Evolutionary conservation across 1,140 invertebrate genomes (phyloP).

Genomic region (Homarus americanus): DNA sequence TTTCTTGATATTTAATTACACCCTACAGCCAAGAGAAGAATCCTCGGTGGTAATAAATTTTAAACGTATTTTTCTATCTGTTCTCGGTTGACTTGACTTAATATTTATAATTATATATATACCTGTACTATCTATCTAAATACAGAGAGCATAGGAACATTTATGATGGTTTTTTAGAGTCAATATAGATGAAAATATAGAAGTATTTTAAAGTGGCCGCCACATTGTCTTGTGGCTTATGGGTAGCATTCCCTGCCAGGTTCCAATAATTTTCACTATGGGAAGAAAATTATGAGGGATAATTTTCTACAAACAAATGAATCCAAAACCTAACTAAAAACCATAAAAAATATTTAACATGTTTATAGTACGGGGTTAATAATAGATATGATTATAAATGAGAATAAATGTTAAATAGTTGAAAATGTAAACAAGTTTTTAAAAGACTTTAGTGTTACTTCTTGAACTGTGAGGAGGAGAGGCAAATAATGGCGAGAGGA

Average conservation of each 20-base stretch:
- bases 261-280: constrained; percentile 22
- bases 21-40: no score
- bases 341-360: not conserved
- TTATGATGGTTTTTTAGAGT: no score
- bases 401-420: not conserved
- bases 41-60: no score
- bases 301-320: not conserved
- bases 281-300: not conserved
- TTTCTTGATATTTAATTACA: no score
- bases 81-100: no score
- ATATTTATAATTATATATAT: no score
- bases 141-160: no score
- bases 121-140: no score
- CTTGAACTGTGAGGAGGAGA: constrained; percentile 20
- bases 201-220: not conserved
- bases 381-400: not conserved
- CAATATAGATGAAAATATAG: no score
- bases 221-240: not conserved
- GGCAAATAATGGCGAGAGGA: constrained; percentile 48
- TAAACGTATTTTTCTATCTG: no score
- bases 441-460: constrained; percentile 31
- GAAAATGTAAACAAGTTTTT: constrained; percentile 53
- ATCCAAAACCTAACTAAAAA: not conserved
- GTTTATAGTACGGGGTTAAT: not conserved
- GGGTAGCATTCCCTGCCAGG: constrained; percentile 43